Evolutionary conservation across 2,888 invertebrate species (phyloP).

Genomic region (Lasioglossum zephyrum): DNA sequence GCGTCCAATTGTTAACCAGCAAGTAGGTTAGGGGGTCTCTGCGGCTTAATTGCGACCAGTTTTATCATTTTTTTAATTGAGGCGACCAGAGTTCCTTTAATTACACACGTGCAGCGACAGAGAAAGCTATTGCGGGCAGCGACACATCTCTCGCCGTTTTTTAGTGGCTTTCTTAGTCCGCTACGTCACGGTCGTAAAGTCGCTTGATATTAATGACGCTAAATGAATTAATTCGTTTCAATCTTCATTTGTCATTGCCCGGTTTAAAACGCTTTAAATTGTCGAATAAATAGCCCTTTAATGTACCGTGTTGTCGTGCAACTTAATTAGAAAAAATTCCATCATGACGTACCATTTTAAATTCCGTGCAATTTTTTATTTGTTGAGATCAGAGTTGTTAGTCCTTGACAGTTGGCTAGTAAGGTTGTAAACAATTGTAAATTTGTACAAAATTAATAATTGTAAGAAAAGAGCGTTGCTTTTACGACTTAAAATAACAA

Average conservation of each 20-base stretch:
- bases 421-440: no score
- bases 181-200: not conserved
- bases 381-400: no score
- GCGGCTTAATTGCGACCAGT: slow-evolving; percentile 66
- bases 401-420: no score
- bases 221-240: slow-evolving; percentile 4
- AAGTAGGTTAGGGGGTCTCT: slow-evolving; percentile 71
- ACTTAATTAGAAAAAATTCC: not conserved
- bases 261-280: not conserved
- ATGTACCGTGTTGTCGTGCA: not conserved
- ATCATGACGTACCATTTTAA: no score
- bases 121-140: slow-evolving; percentile 54
- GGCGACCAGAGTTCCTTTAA: slow-evolving; percentile 65
- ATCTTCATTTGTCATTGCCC: not conserved
- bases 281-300: not conserved
- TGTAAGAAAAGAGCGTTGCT: no score
- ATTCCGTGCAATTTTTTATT: no score
- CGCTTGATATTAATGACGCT: not conserved
- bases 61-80: slow-evolving; percentile 71
- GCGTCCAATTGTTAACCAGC: slow-evolving; percentile 65
- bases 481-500: no score
- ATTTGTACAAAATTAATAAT: no score
- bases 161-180: slow-evolving; percentile 5
- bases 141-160: slow-evolving; percentile 18
- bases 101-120: slow-evolving; percentile 67